Percentiles rank a stretch among this genome's conserved stretches.
phyloP scores from a whole-genome alignment of 1,140 invertebrate species.

The Diachasmimorpha longicaudata region DNA sequence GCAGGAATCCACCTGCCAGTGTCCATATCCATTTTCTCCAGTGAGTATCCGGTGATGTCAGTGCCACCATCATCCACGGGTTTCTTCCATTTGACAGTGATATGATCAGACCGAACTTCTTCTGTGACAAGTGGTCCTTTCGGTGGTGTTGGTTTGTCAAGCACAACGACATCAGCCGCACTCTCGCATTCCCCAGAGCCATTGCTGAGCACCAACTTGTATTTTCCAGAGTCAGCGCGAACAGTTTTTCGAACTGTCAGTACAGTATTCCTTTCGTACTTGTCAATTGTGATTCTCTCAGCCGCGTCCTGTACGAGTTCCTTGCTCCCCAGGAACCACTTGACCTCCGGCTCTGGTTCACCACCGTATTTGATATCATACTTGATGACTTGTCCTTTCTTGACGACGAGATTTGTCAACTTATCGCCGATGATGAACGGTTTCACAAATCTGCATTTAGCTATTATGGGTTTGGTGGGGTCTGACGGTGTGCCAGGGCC shows the following conservation, averaged over 20 bases:
- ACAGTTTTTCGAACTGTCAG: conserved; percentile 86
- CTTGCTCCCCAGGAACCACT: conserved; percentile 79
- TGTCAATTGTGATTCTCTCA: conserved; percentile 82
- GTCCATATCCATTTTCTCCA: conserved; percentile 97
- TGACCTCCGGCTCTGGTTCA: conserved; percentile 91
- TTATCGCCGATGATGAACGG: conserved; percentile 90
- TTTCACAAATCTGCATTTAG: conserved; percentile 94
- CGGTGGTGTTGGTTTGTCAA: conserved; percentile 87
- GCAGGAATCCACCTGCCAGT: conserved; percentile 91
- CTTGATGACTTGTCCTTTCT: conserved; percentile 91
- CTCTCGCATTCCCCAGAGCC: conserved; percentile 84
- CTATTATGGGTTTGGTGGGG: conserved; percentile 92
- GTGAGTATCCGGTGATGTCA: conserved; percentile 91
- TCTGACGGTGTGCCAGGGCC: conserved; percentile 95
- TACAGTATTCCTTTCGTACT: conserved; percentile 89
- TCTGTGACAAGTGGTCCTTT: conserved; percentile 84
- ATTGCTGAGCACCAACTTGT: conserved; percentile 84
- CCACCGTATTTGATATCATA: conserved; percentile 94
- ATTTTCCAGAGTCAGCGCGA: conserved; percentile 88
- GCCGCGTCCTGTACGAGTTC: conserved; percentile 73
- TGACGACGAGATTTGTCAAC: conserved; percentile 85
- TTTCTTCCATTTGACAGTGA: conserved; percentile 94
- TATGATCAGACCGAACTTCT: conserved; percentile 88
- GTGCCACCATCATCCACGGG: conserved; percentile 94
- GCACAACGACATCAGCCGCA: conserved; percentile 84